These are phyloP conservation scores for Abscondita cerata DNA, from an alignment of 2,888 invertebrate species.

Conservation along the genomic window DNA sequence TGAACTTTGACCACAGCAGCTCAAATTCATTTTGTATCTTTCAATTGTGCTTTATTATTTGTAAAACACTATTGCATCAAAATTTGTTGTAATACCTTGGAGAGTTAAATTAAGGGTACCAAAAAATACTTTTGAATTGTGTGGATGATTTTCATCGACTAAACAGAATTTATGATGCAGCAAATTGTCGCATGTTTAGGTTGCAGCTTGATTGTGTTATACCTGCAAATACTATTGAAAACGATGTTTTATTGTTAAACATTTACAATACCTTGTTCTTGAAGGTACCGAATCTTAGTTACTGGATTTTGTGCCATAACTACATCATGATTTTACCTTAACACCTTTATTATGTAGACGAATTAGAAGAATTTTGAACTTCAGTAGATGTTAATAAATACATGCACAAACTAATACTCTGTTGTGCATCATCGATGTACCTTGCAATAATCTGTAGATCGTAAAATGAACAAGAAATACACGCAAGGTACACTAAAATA, in stretches of 20 bases:
- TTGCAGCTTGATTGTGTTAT: conserved; percentile 61
- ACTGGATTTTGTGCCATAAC: conserved; percentile 62
- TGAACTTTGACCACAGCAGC: conserved; percentile 61
- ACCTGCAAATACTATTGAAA: too few species aligned
- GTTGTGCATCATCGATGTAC: conserved; percentile 55
- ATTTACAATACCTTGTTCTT: conserved; percentile 4
- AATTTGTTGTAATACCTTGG: conserved; percentile 71
- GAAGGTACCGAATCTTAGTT: conserved; percentile 45
- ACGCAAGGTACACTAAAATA: conserved; percentile 44
- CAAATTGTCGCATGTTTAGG: conserved; percentile 56
- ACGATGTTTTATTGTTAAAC: too few species aligned
- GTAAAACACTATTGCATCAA: conserved; percentile 72
- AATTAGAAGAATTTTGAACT: conserved; percentile 64
- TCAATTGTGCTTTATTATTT: conserved; percentile 64
- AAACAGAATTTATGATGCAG: conserved; percentile 85
- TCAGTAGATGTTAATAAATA: conserved; percentile 69
- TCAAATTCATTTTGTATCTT: conserved; percentile 66
- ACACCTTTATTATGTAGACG: conserved; percentile 64
- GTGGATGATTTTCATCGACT: conserved; percentile 59
- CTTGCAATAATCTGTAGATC: conserved; percentile 42
- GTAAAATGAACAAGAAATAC: conserved; percentile 44
- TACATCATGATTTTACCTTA: conserved; percentile 68
- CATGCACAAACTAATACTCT: conserved; percentile 72
- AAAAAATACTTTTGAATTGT: conserved; percentile 59
- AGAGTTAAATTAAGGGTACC: conserved; percentile 81